Evolutionary conservation across 2,113 vertebrate genomes (phyloP).

Genomic region (Gulo gulo): DNA sequence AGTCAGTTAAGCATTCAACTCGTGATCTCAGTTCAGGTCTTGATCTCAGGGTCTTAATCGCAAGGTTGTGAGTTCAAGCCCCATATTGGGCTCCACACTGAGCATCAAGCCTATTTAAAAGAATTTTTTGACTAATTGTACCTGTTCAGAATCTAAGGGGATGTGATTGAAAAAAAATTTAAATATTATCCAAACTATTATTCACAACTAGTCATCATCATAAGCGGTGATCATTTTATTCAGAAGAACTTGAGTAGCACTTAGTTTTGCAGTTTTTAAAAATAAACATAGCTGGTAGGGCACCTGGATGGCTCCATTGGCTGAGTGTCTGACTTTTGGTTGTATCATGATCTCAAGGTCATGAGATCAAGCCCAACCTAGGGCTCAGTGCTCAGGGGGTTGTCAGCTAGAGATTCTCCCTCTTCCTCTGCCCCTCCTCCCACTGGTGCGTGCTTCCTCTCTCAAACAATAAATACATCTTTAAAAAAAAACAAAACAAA

Average conservation of each 20-base stretch:
- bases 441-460: not conserved
- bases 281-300: not conserved
- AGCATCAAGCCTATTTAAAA: not conserved
- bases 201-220: not conserved
- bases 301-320: not conserved
- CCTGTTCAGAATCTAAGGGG: not conserved
- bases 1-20: not conserved
- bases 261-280: not conserved
- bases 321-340: not conserved
- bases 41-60: not conserved
- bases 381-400: not conserved
- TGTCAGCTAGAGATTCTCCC: not conserved
- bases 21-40: not conserved
- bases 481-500: not conserved
- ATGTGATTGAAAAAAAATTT: not conserved
- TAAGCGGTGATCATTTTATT: not conserved
- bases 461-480: not conserved
- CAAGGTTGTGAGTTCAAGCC: not conserved
- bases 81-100: not conserved
- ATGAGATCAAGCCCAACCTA: not conserved
- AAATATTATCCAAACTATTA: not conserved
- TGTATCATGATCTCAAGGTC: not conserved
- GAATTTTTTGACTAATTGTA: not conserved
- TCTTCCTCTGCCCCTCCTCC: not conserved
- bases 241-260: not conserved